Conservation (phyloP, 2,888 invertebrate species). For the Caenorhabditis zanzibari region DNA sequence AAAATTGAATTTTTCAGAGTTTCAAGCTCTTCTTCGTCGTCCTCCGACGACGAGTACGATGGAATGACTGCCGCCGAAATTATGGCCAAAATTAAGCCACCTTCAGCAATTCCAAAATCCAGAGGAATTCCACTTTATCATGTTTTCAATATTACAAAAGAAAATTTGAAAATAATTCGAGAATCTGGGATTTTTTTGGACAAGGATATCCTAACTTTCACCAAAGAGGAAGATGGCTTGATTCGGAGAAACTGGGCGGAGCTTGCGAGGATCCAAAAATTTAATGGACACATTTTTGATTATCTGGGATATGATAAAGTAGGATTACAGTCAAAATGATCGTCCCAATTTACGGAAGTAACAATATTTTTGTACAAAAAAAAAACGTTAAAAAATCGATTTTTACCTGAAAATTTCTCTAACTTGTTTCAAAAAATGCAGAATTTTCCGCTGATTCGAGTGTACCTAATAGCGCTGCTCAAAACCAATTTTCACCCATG, state of each 20-base stretch:
- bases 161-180: not conserved
- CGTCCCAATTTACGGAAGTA: too few relatives aligned
- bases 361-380: too few relatives aligned
- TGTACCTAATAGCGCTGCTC: too few relatives aligned
- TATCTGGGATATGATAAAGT: constrained; percentile 8
- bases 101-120: not conserved
- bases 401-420: too few relatives aligned
- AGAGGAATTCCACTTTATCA: not conserved
- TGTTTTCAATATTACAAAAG: not conserved
- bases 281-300: constrained; percentile 10
- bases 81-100: not conserved
- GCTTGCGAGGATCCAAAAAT: not conserved
- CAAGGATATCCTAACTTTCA: constrained; percentile 20
- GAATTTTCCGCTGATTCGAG: too few relatives aligned
- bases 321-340: too few relatives aligned
- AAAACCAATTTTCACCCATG: too few relatives aligned
- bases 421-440: too few relatives aligned
- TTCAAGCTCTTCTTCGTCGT: not conserved
- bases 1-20: not conserved
- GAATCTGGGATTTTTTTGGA: not conserved
- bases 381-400: too few relatives aligned
- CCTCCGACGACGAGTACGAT: not conserved
- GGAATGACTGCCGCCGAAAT: not conserved
- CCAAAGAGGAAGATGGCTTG: constrained; percentile 2
- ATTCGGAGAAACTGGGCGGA: constrained; percentile 18